These are phyloP conservation scores for Acanthurus leucopareius DNA, from an alignment of 2,797 vertebrate species.

Conservation along the genomic window DNA sequence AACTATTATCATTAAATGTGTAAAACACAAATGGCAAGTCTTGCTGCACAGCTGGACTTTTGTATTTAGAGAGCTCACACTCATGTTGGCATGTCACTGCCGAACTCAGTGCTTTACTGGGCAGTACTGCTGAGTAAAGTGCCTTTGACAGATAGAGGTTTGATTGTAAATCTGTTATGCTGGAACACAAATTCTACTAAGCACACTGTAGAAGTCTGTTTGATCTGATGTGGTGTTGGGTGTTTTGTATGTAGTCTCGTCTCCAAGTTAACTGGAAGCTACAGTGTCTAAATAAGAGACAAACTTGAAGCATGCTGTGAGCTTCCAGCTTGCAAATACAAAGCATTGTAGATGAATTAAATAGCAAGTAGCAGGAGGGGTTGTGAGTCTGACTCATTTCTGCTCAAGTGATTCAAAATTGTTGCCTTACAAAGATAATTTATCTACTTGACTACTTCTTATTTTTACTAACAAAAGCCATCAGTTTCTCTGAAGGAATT, in stretches of 20 bases:
- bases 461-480: conserved; percentile 4
- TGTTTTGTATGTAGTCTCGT: not conserved
- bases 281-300: not conserved
- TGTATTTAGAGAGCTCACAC: not conserved
- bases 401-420: conserved; percentile 2
- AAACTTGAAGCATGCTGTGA: not conserved
- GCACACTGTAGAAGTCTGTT: not conserved
- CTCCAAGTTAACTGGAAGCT: not conserved
- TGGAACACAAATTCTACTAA: not conserved
- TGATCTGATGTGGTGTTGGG: not conserved
- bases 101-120: not conserved
- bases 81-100: not conserved
- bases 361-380: conserved; percentile 6
- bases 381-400: conserved; percentile 19
- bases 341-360: not conserved
- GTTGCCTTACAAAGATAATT: conserved; percentile 15
- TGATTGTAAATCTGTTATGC: not conserved
- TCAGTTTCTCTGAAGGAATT: conserved; percentile 26
- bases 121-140: not conserved
- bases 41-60: not conserved
- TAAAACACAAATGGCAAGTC: not conserved
- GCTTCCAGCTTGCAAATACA: not conserved
- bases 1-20: not conserved
- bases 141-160: not conserved
- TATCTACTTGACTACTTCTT: conserved; percentile 2